phyloP scores from a whole-genome alignment of 2,113 vertebrate species.

The Scophthalmus maximus region DNA sequence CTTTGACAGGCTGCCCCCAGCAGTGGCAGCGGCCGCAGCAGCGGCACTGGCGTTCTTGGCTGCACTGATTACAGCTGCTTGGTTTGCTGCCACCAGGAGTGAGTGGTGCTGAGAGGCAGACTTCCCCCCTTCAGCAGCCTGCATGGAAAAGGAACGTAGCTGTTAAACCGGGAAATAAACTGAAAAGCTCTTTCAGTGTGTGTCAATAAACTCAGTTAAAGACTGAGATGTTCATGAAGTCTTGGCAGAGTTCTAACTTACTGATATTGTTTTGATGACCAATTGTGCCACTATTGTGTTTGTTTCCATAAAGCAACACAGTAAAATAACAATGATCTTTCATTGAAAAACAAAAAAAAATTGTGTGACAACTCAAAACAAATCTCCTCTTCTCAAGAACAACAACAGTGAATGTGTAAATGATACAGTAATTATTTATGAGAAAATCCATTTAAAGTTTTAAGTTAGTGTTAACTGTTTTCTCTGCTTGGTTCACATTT shows the following conservation, averaged over 20 bases:
- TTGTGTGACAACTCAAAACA: too few relatives aligned
- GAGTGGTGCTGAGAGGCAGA: constrained; percentile 75
- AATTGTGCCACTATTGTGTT: background rate
- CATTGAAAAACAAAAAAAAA: too few relatives aligned
- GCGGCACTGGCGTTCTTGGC: constrained; percentile 78
- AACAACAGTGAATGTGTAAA: background rate
- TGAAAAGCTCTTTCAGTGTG: background rate
- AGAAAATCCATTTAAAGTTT: background rate
- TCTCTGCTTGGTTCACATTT: constrained; percentile 10
- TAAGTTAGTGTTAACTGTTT: background rate
- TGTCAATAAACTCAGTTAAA: background rate
- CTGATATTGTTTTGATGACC: too few relatives aligned
- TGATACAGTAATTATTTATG: background rate
- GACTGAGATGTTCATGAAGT: too few relatives aligned
- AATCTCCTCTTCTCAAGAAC: background rate
- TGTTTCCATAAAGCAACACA: background rate
- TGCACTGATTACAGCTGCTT: constrained; percentile 82
- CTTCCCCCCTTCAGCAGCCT: constrained; percentile 71
- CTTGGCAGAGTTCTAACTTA: too few relatives aligned
- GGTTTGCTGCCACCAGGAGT: constrained; percentile 82
- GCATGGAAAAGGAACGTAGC: constrained; percentile 24
- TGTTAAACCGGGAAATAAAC: constrained; percentile 15
- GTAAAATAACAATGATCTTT: background rate
- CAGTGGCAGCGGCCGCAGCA: constrained; percentile 6
- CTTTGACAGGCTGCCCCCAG: constrained; percentile 67